Evolutionary conservation across 2,797 vertebrate genomes (phyloP).

Genomic region (Gambusia yucatana): DNA sequence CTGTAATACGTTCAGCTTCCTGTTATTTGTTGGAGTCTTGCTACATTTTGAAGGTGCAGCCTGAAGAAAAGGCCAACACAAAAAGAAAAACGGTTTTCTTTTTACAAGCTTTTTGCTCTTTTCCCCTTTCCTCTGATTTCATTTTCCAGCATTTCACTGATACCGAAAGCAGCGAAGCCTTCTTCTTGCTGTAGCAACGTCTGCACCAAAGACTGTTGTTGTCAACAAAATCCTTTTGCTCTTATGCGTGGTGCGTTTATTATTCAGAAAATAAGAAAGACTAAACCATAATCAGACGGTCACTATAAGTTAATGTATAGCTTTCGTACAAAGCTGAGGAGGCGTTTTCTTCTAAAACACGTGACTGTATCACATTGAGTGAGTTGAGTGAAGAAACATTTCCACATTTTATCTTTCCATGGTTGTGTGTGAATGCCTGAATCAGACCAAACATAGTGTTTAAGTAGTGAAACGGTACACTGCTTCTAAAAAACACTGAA

Average conservation of each 20-base stretch:
- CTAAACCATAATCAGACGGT: neutral
- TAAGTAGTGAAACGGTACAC: conserved; percentile 26
- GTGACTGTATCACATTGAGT: conserved; percentile 2
- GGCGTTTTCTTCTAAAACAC: neutral
- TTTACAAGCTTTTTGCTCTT: neutral
- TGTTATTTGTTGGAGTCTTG: no score
- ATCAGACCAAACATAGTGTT: conserved; percentile 13
- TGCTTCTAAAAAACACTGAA: conserved; percentile 40
- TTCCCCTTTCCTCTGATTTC: neutral
- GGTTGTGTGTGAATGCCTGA: conserved; percentile 14
- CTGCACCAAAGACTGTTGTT: neutral
- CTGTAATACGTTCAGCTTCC: no score
- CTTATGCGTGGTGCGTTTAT: no score
- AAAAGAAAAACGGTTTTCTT: neutral
- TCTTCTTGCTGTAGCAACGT: neutral
- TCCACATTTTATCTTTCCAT: conserved; percentile 7
- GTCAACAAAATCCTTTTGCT: neutral
- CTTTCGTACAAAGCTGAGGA: neutral
- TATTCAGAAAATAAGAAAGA: neutral
- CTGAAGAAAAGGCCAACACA: neutral
- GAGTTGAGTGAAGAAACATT: conserved; percentile 16
- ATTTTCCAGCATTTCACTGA: neutral
- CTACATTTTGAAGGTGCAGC: neutral
- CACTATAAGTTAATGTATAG: neutral
- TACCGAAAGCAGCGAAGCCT: neutral